Base-by-base conservation (phyloP, 2,113 vertebrate species). In the Jaculus jaculus region DNA sequence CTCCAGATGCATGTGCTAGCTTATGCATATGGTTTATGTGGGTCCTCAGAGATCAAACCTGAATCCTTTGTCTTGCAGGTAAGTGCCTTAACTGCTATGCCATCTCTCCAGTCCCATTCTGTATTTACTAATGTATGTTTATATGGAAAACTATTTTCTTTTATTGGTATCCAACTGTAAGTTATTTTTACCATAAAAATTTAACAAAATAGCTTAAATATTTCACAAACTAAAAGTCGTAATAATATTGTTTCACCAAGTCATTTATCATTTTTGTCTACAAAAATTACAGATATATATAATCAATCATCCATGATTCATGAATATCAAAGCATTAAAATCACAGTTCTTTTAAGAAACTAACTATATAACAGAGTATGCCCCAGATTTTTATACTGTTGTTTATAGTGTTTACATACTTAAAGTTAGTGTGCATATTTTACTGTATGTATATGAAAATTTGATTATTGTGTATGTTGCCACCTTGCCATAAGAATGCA, bases 401-500 rank as follows among this genome's bases (percentile, higher is more conserved):
- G 13, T 81, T 84, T 84, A 84, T 34, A 63, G 60, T 85, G 32
- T 85, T 93, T 89, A 71, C 68, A 12, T 72, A 15, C 42, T 54
- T 91, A 15, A 28, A 8, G 74, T 5, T 69, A 26, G 12, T 74
- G 60, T 39, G 42, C 30, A 54, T 83, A 34, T 69, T 77, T 94
- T 16, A 54, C 10, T 89, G n/a, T 23, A 78, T 77, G 23, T 82
- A 82, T 72, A 90, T 93, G 90, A 92, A 69, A 1, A 30, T 81
- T 83, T 78, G 79, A 95, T 84, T 95, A 75, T 47, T 78, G 47
- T 54, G 74, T 47, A 47, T n/a, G 42, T 13, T 80, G 74, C 37
- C 1, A 83, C 32, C 65, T 34, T n/a, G 54, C 42, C 37, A 4
- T 82, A 79, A 85, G 69, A 92, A 68, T 94, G 82, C 18, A 78